Conservation (phyloP, 2,797 vertebrate species). For the Erpetoichthys calabaricus region DNA sequence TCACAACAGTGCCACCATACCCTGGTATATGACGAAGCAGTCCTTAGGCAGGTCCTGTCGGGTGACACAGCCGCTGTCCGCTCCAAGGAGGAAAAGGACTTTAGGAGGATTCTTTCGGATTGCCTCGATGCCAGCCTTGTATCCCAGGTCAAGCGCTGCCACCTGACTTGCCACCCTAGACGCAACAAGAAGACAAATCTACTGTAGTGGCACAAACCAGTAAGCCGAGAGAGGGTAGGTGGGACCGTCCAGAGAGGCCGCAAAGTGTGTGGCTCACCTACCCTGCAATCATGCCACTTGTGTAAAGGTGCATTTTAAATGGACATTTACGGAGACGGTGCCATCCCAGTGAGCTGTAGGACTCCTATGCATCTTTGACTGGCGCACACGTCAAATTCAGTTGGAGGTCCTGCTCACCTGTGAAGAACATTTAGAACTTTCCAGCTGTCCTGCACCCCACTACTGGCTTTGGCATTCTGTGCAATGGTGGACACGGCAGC, state of each 20-base stretch:
- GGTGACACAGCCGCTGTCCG: constrained; percentile 76
- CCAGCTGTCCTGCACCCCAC: constrained; percentile 66
- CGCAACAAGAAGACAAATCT: constrained; percentile 18
- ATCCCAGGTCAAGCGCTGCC: constrained; percentile 77
- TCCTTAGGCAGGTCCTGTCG: constrained; percentile 72
- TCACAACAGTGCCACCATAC: constrained; percentile 26
- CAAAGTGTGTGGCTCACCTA: too few species aligned
- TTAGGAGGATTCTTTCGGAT: constrained; percentile 66
- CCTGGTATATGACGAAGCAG: constrained; percentile 77
- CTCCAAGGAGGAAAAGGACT: constrained; percentile 74
- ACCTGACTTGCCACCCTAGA: constrained; percentile 77
- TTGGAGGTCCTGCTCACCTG: constrained; percentile 39
- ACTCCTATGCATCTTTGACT: too few species aligned
- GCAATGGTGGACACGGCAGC: constrained; percentile 68
- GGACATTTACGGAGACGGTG: too few species aligned
- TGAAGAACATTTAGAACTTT: constrained; percentile 84
- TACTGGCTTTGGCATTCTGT: constrained; percentile 64
- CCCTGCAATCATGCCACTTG: too few species aligned
- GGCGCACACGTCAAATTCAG: too few species aligned
- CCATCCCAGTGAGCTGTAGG: too few species aligned
- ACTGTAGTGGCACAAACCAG: not conserved
- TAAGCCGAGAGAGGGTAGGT: not conserved
- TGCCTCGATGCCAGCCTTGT: constrained; percentile 72
- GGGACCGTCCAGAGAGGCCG: too few species aligned
- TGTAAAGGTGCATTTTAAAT: too few species aligned